Base-by-base conservation (phyloP, 2,113 vertebrate species). In the Sylvietta virens region DNA sequence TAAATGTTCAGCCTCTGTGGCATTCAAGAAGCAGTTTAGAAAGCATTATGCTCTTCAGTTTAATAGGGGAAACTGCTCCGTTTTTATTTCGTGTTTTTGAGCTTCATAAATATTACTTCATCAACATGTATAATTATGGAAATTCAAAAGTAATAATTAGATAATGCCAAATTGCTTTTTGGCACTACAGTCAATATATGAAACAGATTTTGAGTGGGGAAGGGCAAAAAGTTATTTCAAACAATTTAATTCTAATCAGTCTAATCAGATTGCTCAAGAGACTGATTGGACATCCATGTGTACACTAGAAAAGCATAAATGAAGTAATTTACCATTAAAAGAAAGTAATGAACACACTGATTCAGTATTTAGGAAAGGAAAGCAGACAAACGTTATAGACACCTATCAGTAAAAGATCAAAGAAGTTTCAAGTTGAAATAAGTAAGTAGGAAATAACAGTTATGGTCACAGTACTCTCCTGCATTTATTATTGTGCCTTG, bases 91-190 rank as follows among this genome's bases (percentile, higher is more conserved):
- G 42, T 26, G 13, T 30, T 70, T 56, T 80, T 40, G 7, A 50
- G 8, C 15, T 92, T 51, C 40, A 16, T 14, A 45, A 56, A 30
- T 57, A 44, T 17, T 9, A 84, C 13, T 2, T 50, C 6, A 47
- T 16, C 3, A 10, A 17, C 20, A 47, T 0, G 0, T 31, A 51
- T 4, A 6, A 79, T 23, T 16, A 44, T 21, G 2, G 14, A 40
- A 76, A 37, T 42, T 54, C 37, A 54, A 35, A 2, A 53, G 15
- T 35, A 57, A 57, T 87, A 44, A 51, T 58, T 23, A 69, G 26
- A 54, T 58, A 70, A 50, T 33, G 18, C 8, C 10, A 81, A 40
- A 7, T 26, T 57, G 7, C 17, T 78, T 85, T 64, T 42, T 51
- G 16, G 12, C 17, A 66, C 35, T 69, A 19, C 6, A 54, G 17